Conservation (phyloP, 2,113 vertebrate genomes). For the Eublepharis macularius region DNA sequence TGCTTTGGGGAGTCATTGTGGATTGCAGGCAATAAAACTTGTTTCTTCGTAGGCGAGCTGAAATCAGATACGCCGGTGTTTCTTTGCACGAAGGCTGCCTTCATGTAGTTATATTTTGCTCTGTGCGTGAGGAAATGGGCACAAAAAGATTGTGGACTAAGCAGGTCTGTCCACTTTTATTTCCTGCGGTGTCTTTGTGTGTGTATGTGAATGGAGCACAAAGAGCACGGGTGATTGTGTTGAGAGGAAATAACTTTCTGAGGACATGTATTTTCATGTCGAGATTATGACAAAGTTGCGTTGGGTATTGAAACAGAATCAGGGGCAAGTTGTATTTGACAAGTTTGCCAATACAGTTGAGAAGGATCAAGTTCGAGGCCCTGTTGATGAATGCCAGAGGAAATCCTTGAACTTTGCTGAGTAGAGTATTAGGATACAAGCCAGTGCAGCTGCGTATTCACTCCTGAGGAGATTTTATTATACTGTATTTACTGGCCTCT, state of each 20-base stretch:
- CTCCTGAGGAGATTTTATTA: too few relatives aligned
- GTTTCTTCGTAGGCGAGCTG: constrained; percentile 1
- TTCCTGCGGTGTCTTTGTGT: constrained; percentile 61
- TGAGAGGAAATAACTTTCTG: constrained; percentile 29
- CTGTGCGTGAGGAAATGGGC: not conserved
- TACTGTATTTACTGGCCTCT: too few relatives aligned
- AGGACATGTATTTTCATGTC: not conserved
- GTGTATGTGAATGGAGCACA: constrained; percentile 46
- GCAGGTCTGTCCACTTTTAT: constrained; percentile 55
- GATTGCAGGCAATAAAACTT: not conserved
- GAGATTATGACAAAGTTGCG: not conserved
- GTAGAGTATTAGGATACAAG: too few relatives aligned
- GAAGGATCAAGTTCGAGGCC: not conserved
- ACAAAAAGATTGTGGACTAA: constrained; percentile 26
- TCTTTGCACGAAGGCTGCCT: not conserved
- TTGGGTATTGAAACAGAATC: constrained; percentile 14
- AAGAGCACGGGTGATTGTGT: constrained; percentile 35
- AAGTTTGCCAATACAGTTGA: too few relatives aligned
- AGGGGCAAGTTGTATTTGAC: not conserved
- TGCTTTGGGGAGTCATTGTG: not conserved
- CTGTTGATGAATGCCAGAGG: too few relatives aligned
- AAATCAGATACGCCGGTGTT: not conserved
- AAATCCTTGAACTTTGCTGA: too few relatives aligned
- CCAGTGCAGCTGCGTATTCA: too few relatives aligned
- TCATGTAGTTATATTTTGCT: rapidly evolving